These are phyloP conservation scores for Ia io DNA, from an alignment of 2,113 vertebrate genomes.

Conservation along the genomic window DNA sequence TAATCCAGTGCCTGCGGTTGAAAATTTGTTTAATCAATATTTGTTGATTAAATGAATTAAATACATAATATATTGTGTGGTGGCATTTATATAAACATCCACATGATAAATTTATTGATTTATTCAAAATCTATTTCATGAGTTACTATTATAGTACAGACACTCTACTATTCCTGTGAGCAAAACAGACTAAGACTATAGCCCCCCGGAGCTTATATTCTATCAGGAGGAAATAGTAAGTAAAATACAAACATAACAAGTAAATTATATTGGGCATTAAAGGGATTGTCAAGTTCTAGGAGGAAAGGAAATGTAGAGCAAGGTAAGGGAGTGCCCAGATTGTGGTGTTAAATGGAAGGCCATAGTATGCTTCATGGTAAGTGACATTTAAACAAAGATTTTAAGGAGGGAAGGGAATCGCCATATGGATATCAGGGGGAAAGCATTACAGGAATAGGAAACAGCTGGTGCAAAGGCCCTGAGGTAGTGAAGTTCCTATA, in stretches of 20 bases:
- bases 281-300: not conserved
- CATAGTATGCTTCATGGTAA: not conserved
- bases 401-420: not conserved
- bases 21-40: not conserved
- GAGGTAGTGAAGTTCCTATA: not conserved
- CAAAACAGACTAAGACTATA: not conserved
- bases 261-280: not conserved
- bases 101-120: not conserved
- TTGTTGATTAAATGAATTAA: not conserved
- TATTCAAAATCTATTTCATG: not conserved
- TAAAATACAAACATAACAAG: not conserved
- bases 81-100: not conserved
- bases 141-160: not conserved
- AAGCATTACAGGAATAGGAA: not conserved
- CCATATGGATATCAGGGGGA: not conserved
- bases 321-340: not conserved
- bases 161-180: not conserved
- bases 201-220: not conserved
- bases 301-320: not conserved
- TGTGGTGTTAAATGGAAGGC: not conserved
- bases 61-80: not conserved
- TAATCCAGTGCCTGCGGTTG: not conserved
- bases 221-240: not conserved
- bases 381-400: not conserved
- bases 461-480: not conserved